These are phyloP conservation scores for Trachymyrmex septentrionalis DNA, from an alignment of 1,140 invertebrate genomes.

Conservation along the genomic window DNA sequence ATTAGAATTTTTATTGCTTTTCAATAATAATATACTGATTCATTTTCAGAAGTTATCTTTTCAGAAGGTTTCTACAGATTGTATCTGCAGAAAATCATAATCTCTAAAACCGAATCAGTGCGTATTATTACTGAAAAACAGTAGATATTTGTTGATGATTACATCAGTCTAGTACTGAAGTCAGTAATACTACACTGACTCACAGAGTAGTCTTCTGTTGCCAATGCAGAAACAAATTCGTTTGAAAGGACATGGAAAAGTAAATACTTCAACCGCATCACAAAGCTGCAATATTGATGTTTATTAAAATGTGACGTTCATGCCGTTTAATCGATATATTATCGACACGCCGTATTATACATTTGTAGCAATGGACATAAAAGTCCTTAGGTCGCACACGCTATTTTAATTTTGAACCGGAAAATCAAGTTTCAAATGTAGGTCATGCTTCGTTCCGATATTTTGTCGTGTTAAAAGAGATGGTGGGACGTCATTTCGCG, in stretches of 20 bases:
- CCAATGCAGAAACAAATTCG: not conserved
- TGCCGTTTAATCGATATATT: not conserved
- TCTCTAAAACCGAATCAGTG: too few species aligned
- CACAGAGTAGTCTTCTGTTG: not conserved
- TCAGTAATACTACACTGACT: too few species aligned
- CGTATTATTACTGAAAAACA: too few species aligned
- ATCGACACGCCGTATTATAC: not conserved
- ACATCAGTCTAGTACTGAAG: too few species aligned
- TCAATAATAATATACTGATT: too few species aligned
- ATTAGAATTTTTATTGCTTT: too few species aligned
- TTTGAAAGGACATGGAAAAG: not conserved
- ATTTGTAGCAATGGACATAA: not conserved
- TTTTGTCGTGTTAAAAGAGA: constrained; percentile 44
- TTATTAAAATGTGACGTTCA: not conserved
- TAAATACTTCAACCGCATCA: not conserved
- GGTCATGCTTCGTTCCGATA: constrained; percentile 36
- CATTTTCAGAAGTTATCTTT: too few species aligned
- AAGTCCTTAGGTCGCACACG: not conserved
- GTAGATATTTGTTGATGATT: too few species aligned
- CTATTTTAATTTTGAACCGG: constrained; percentile 34
- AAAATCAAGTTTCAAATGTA: constrained; percentile 47
- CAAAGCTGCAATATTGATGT: not conserved
- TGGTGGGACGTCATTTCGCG: constrained; percentile 37
- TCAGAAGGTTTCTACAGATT: too few species aligned
- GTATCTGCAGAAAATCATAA: too few species aligned